These are phyloP conservation scores for Drosophila bunnanda DNA, from an alignment of 2,888 invertebrate species.

Conservation along the genomic window DNA sequence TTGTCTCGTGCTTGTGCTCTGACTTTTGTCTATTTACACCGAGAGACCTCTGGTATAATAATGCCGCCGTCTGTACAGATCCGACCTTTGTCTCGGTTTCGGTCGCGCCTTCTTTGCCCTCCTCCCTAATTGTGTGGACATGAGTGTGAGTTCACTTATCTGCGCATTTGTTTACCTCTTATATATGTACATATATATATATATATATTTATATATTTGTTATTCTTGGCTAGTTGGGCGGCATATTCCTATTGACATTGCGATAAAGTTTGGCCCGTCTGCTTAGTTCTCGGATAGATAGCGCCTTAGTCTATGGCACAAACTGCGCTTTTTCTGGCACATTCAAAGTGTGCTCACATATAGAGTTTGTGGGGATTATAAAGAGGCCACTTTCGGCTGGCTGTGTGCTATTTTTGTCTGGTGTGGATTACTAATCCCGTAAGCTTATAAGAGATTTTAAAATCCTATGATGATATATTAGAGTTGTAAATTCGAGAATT, in stretches of 20 bases:
- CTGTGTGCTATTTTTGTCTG: conserved; percentile 3
- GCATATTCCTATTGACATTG: conserved; percentile 59
- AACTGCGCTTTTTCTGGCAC: conserved; percentile 36
- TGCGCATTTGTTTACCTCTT: conserved; percentile 44
- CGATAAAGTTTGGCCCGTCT: conserved; percentile 57
- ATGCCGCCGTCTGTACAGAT: conserved; percentile 17
- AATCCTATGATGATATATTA: neutral
- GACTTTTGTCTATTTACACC: conserved; percentile 39
- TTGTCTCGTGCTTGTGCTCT: conserved; percentile 37
- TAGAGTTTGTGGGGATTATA: conserved; percentile 9
- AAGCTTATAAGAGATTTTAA: conserved; percentile 9
- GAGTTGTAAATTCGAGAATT: neutral
- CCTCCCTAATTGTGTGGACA: conserved; percentile 28
- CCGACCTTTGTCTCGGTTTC: conserved; percentile 52
- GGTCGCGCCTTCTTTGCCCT: conserved; percentile 17
- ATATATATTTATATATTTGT: conserved; percentile 6
- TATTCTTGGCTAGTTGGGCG: conserved; percentile 37
- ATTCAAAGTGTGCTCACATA: neutral
- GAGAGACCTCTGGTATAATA: conserved; percentile 16
- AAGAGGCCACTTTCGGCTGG: conserved; percentile 2
- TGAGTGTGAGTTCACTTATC: conserved; percentile 40
- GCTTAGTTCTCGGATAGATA: conserved; percentile 21
- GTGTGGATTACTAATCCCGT: conserved; percentile 46
- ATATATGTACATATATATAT: neutral
- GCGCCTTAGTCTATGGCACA: conserved; percentile 4